These are phyloP conservation scores for Pharmacophagus antenor DNA, from an alignment of 2,888 invertebrate genomes.

Conservation along the genomic window DNA sequence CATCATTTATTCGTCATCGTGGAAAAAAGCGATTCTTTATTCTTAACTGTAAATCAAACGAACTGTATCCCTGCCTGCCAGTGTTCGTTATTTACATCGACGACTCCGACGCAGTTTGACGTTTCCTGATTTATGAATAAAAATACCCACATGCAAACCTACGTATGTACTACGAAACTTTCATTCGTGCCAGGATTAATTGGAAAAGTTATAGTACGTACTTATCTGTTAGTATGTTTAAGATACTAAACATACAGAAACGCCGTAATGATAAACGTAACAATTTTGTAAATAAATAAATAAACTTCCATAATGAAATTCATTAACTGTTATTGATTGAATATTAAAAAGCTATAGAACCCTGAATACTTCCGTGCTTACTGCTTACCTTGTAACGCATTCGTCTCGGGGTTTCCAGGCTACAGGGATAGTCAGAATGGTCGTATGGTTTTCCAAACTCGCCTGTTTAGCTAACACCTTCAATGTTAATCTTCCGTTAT, in stretches of 20 bases:
- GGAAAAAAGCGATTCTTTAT: constrained; percentile 23
- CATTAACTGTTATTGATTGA: too few relatives aligned
- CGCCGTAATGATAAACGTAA: too few relatives aligned
- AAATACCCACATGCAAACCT: constrained; percentile 33
- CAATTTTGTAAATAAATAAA: too few relatives aligned
- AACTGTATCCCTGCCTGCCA: constrained; percentile 45
- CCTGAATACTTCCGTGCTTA: too few relatives aligned
- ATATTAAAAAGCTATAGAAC: too few relatives aligned
- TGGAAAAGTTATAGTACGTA: constrained; percentile 11
- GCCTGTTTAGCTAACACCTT: too few relatives aligned
- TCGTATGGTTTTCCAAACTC: too few relatives aligned
- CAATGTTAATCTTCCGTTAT: too few relatives aligned
- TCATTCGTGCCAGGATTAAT: constrained; percentile 21
- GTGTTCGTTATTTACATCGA: constrained; percentile 59
- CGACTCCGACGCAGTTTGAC: constrained; percentile 60
- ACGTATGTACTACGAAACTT: constrained; percentile 17
- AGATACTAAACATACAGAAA: not conserved
- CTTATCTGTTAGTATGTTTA: not conserved
- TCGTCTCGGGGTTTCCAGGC: too few relatives aligned
- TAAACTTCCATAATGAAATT: too few relatives aligned
- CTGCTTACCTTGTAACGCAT: too few relatives aligned
- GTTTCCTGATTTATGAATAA: constrained; percentile 61
- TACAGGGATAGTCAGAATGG: too few relatives aligned
- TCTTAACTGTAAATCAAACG: constrained; percentile 31
- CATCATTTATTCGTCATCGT: not conserved